These are phyloP conservation scores for Choristoneura rosaceana DNA, from an alignment of 2,888 invertebrate genomes.

Conservation along the genomic window DNA sequence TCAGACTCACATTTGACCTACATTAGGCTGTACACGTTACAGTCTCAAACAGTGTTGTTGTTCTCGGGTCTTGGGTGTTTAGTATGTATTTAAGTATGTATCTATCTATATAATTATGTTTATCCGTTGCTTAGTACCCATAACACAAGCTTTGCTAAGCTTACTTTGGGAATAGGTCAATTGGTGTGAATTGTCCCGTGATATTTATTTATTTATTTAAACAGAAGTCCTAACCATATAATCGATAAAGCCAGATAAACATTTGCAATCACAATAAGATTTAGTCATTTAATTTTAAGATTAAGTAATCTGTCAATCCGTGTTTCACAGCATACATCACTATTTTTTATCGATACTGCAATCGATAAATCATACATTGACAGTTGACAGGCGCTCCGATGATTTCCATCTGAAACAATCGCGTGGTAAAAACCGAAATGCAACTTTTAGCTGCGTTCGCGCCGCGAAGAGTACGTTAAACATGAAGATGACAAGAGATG, in stretches of 20 bases:
- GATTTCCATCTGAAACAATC: constrained; percentile 38
- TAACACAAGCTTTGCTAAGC: too few relatives aligned
- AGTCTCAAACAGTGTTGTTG: too few relatives aligned
- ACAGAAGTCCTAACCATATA: too few relatives aligned
- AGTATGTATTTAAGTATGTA: too few relatives aligned
- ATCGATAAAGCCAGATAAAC: background rate
- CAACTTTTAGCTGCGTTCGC: constrained; percentile 1
- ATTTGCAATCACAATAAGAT: background rate
- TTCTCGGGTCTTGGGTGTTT: too few relatives aligned
- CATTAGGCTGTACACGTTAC: too few relatives aligned
- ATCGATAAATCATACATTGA: constrained; percentile 11
- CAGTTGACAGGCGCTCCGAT: background rate
- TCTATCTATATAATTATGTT: too few relatives aligned
- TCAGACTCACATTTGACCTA: too few relatives aligned
- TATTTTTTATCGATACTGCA: constrained; percentile 1
- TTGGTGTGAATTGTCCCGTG: too few relatives aligned
- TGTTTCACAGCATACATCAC: background rate
- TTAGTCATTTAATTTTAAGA: background rate
- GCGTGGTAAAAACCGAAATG: constrained; percentile 28
- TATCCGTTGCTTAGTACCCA: too few relatives aligned
- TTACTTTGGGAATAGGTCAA: too few relatives aligned
- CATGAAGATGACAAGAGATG: constrained; percentile 2
- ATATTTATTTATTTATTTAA: too few relatives aligned
- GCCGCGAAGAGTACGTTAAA: background rate
- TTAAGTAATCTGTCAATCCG: background rate